Conservation (phyloP, 2,113 vertebrate genomes). For the Neodon shergylaensis region DNA sequence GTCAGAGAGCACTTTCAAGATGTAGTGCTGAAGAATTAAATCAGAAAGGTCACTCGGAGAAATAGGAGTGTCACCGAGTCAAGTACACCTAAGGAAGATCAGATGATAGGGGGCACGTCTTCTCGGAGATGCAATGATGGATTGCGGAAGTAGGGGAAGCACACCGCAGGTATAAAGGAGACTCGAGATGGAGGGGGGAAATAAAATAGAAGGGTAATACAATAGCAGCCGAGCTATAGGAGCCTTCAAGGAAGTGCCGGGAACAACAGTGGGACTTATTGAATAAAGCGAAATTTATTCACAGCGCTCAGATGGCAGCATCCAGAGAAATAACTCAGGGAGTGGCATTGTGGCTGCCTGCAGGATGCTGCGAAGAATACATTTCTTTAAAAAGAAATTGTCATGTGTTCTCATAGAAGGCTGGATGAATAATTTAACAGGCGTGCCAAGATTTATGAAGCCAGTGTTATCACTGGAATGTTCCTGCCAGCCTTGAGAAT, state of each 20-base stretch:
- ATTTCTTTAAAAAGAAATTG: slow-evolving; percentile 82
- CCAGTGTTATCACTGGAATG: slow-evolving; percentile 81
- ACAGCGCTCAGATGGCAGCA: slow-evolving; percentile 84
- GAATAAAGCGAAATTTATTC: slow-evolving; percentile 88
- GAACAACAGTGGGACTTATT: slow-evolving; percentile 85
- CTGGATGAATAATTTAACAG: slow-evolving; percentile 87
- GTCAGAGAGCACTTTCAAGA: slow-evolving; percentile 80
- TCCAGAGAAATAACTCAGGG: slow-evolving; percentile 83
- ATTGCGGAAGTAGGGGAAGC: slow-evolving; percentile 79
- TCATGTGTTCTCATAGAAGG: slow-evolving; percentile 81
- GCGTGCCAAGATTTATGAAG: slow-evolving; percentile 83
- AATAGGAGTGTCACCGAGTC: slow-evolving; percentile 87
- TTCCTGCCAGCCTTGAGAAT: slow-evolving; percentile 77
- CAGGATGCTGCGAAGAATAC: slow-evolving; percentile 78
- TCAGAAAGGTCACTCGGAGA: slow-evolving; percentile 88
- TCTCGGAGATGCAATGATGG: slow-evolving; percentile 81
- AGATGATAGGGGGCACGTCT: slow-evolving; percentile 86
- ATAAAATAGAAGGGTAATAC: slow-evolving; percentile 81
- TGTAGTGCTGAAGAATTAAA: slow-evolving; percentile 82
- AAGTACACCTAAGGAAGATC: slow-evolving; percentile 83
- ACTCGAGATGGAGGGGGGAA: slow-evolving; percentile 79
- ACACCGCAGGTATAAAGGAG: slow-evolving; percentile 79
- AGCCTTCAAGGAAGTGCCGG: slow-evolving; percentile 81
- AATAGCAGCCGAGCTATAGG: slow-evolving; percentile 82
- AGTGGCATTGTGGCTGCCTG: slow-evolving; percentile 81